Base-by-base conservation (phyloP, 2,113 vertebrate species). In the Nothocercus julius region DNA sequence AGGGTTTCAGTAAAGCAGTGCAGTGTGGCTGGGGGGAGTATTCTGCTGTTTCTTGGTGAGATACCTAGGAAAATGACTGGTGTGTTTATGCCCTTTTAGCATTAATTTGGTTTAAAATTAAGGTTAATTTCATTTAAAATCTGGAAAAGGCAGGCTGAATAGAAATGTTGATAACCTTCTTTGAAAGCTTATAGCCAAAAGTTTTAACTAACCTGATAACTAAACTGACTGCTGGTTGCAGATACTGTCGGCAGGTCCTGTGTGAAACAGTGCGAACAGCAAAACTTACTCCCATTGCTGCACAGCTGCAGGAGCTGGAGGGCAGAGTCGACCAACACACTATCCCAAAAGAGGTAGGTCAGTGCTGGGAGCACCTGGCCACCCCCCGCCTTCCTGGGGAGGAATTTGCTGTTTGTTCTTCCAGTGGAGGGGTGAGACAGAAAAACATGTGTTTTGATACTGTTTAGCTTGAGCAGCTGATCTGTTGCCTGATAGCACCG, bases 211-310 rank as follows among this genome's bases (percentile, higher is more conserved):
- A 56, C 27, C 51, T 54, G 27, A 54, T 28, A 54, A 27, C 24
- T 54, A 17, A 73, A 68, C 67, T 92, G 40, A 93, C 45, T 76
- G 2, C 42, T 80, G 86, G 20, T 90, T 97, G 95, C 93, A 99
- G 99, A 93, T 99, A 99, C 96, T 99, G 99, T 95, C 98, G 98
- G 74, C 98, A 99, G 68, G 98, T 99, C 8, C 98, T 99, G 68
- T 99, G 98, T 61, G 99, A 99, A 98, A 99, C 99, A 0, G 98
- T 99, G 91, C 97, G 99, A 78, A 98, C 98, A 10, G 98, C 99
- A 73, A 99, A 98, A 96, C 98, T 99, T 53, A 99, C 99, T 25
- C 99, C 99, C 11, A 72, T 99, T 69, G 99, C 99, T 76, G 99
- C 99, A 47, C 98, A 97, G 44, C 98, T 99, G 75, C 99, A 99